A percentile compares a stretch with the other conserved stretches of the same genome.
Evolutionary conservation across 2,113 vertebrate species (phyloP).

Genomic region (Microtus pennsylvanicus): DNA sequence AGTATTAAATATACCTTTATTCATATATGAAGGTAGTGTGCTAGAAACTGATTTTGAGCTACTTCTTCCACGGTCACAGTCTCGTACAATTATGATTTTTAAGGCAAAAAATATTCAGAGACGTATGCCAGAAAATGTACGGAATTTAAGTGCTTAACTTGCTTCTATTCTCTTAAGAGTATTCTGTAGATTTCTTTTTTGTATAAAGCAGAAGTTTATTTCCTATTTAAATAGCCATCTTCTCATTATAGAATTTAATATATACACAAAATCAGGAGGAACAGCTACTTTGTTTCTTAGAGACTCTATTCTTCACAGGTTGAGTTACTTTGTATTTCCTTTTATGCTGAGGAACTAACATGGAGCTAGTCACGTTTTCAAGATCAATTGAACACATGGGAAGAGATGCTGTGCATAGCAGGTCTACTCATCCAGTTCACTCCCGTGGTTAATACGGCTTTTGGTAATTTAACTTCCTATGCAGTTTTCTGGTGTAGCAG

Average conservation of each 20-base stretch:
- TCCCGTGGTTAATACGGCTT: neutral
- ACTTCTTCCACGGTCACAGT: neutral
- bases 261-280: constrained; percentile 13
- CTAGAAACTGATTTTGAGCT: constrained; percentile 49
- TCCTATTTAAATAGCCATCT: neutral
- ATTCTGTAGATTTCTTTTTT: constrained; percentile 13
- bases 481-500: neutral
- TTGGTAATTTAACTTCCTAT: neutral
- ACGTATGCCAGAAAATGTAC: constrained; percentile 6
- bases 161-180: neutral
- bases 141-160: constrained; percentile 8
- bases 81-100: constrained; percentile 19
- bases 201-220: neutral
- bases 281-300: neutral
- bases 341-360: neutral
- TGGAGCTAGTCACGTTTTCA: neutral
- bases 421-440: neutral
- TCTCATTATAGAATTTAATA: constrained; percentile 17
- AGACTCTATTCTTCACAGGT: neutral
- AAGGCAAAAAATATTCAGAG: constrained; percentile 50
- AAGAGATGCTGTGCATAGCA: neutral
- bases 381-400: neutral
- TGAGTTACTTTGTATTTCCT: neutral
- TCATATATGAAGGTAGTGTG: neutral
- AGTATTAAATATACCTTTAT: neutral